A percentile compares a stretch with the other conserved stretches of the same genome.
Conservation (phyloP, 2,888 invertebrate genomes). For the Sericinus montela region DNA sequence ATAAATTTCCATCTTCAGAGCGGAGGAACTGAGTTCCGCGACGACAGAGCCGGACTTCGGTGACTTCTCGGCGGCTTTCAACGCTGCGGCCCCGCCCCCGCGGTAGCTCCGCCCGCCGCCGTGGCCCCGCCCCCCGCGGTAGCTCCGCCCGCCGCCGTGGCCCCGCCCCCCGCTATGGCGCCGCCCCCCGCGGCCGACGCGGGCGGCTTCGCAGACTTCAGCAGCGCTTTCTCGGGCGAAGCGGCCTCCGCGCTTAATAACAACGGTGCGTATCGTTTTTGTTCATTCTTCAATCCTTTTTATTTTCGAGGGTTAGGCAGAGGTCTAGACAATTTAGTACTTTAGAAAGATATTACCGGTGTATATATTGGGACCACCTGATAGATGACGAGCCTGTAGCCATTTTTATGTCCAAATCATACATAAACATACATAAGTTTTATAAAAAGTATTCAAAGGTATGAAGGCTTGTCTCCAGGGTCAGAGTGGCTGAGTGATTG, state of each 20-base stretch:
- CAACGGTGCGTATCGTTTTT: neutral
- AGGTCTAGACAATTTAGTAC: no score
- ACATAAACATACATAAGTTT: no score
- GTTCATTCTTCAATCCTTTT: no score
- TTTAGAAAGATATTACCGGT: no score
- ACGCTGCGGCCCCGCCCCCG: slow-evolving; percentile 31
- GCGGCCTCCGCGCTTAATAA: neutral
- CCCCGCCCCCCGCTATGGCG: neutral
- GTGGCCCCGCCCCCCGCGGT: slow-evolving; percentile 21
- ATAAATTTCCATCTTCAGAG: slow-evolving; percentile 36
- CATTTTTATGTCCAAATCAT: no score
- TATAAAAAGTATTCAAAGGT: no score
- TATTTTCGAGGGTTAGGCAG: no score
- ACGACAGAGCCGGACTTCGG: slow-evolving; percentile 81
- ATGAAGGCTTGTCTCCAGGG: no score
- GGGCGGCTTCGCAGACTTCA: slow-evolving; percentile 89
- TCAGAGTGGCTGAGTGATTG: no score
- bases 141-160: neutral
- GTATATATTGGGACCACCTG: no score
- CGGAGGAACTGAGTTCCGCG: slow-evolving; percentile 44
- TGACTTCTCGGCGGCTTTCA: slow-evolving; percentile 87
- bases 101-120: slow-evolving; percentile 9
- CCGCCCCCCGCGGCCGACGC: slow-evolving; percentile 26
- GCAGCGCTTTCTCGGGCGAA: slow-evolving; percentile 80
- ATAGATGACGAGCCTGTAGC: no score